Base-by-base conservation (phyloP, 2,113 vertebrate genomes). In the Atlantisia rogersi region DNA sequence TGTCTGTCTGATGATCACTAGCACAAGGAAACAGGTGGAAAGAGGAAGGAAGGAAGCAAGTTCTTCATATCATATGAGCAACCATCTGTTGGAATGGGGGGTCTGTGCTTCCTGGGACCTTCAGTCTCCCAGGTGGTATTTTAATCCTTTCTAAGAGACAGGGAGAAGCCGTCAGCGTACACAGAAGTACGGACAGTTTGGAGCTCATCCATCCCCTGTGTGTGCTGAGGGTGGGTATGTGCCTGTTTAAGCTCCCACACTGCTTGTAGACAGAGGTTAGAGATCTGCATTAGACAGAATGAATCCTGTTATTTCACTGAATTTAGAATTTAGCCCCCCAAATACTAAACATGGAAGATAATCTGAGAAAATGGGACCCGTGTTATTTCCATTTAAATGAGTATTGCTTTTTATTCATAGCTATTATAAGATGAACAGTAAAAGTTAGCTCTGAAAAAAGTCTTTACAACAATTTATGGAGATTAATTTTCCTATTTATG, bases 371-470 rank as follows among this genome's bases (percentile, higher is more conserved):
- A 82, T 70, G 86, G 88, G 82, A 96, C 87, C 95, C 94, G 1
- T 22, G 85, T 60, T 80, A 56, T 46, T 95, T 92, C 90, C 88
- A 96, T 94, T 91, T 82, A 73, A 94, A 65, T 29, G 88, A 82
- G 80, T 77, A 86, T 44, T 95, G 60, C 94, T 92, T 95, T 95
- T 96, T 96, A 96, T 97, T 96, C 20, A 28, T 85, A 92, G 95
- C 92, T 92, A 77, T n/a, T 85, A 2, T 85, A 70, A 84, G 95
- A 86, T 93, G 63, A 94, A 96, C 95, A 96, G 90, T 82, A 86
- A 40, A 94, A 95, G 92, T 78, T 80, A 84, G 67, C 74, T 95
- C 82, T 95, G 76, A 83, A 90, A 91, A 90, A 94, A 82, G 62
- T 69, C 63, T 97, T 90, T 90, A 94, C 94, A 95, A 71, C 40